Evolutionary conservation across 2,888 invertebrate genomes (phyloP), one percentile per base, ranked within the genome.

Genomic region (Calameuta pallipes): DNA sequence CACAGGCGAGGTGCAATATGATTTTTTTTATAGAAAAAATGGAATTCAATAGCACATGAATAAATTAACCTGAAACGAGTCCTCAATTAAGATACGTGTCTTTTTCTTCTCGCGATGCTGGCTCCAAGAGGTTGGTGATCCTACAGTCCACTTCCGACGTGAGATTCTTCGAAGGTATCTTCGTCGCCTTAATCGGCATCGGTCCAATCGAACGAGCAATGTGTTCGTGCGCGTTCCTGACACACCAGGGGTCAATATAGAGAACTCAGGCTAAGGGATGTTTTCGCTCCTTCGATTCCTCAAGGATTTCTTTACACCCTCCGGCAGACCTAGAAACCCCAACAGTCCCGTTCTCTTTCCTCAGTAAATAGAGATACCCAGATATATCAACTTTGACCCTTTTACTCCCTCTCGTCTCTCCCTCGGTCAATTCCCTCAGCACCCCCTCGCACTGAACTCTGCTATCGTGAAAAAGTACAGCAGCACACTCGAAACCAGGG

Each of bases 191-290:
- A 82, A 82, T 82, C 81, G 80, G 78, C 79, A 81, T 81, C 80
- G 79, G 76, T 80, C 79, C 83, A 83, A 81, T 80, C 78, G 81
- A 82, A 77, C 78, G 78, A 79, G 75, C 82, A 79, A 77, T 78
- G 81, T 81, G 76, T 81, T 76, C 81, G 82, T 82, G 82, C 82
- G 83, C 75, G 81, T 68, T 81, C 77, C 77, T 73, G 75, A 82
- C 81, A 83, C 82, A 80, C 71, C 77, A 75, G 78, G 82, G 81
- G 74, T 78, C 71, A 71, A 71, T 71, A 31, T 71, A 13, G 9
- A 71, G 71, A 31, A 71, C 31, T 9, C 12, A 34, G 71, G 34
- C 13, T 71, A 33, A 33, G 71, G 31, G 31, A 31, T 71, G 33
- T 33, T 71, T 31, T 15, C 15, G 13, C 9, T 34, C 71, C 71